phyloP scores from a whole-genome alignment of 2,113 vertebrate species.

The Opisthocomus hoazin region DNA sequence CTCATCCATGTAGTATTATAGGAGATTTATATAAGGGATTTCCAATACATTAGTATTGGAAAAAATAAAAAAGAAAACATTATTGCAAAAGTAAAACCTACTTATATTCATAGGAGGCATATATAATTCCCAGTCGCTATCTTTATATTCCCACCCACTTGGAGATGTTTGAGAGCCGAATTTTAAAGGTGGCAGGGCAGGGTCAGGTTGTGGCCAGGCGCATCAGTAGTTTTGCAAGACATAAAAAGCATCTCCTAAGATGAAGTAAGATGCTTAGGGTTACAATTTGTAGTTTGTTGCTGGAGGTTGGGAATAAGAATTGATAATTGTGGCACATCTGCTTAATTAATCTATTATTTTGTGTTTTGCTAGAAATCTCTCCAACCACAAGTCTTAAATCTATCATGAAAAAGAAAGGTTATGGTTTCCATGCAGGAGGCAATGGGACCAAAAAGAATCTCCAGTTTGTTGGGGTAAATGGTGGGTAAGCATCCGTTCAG shows the following conservation, averaged over 20 bases:
- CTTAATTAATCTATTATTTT: slow-evolving; percentile 67
- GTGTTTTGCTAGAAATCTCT: slow-evolving; percentile 74
- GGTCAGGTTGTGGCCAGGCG: neutral
- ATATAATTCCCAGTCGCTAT: neutral
- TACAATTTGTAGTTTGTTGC: neutral
- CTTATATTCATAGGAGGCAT: neutral
- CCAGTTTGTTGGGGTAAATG: slow-evolving; percentile 99
- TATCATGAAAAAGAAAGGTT: slow-evolving; percentile 98
- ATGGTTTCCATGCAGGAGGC: slow-evolving; percentile 83
- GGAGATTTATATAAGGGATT: neutral
- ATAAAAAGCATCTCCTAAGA: neutral
- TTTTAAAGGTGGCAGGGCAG: neutral
- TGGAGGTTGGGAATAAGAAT: neutral
- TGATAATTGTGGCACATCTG: neutral
- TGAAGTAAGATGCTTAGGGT: neutral
- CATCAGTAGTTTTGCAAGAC: neutral
- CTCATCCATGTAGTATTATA: neutral
- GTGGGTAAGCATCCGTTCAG: slow-evolving; percentile 89
- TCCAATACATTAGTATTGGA: neutral
- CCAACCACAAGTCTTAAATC: slow-evolving; percentile 91
- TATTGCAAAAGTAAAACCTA: neutral
- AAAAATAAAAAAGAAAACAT: neutral
- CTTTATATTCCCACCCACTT: neutral
- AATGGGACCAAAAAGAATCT: slow-evolving; percentile 97
- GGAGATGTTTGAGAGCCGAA: neutral